Evolutionary conservation across 1,140 invertebrate genomes (phyloP), one percentile per base, ranked within the genome.

Genomic region (Carposina sasakii): DNA sequence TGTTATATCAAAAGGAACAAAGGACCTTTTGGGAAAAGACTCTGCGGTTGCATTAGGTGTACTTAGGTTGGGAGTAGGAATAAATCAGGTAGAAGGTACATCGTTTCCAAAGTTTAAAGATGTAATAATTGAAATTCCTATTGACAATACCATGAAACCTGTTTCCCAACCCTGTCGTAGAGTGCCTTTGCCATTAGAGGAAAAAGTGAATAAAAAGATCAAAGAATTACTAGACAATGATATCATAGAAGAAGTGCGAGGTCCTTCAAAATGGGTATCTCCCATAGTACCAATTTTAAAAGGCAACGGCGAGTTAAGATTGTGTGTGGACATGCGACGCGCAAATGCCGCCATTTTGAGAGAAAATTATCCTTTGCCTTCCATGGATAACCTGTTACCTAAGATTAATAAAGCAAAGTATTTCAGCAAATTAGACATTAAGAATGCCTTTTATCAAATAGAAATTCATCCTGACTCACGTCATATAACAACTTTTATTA

Each of bases 281-380:
- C 63, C 67, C 8, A 57, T 68, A n/a, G 57, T 63, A 1, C 51
- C 52, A 21, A 47, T 63, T 1, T n/a, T 54, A 6, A 68, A 66
- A 28, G 9, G 46, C 22, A 44, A 55, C 12, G 57, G 54, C 8
- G 60, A 71, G 36, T 24, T 68, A 1, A 39, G 67, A 5, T 48
- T 76, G 17, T 70, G 66, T 40, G 30, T 73, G 0, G 62, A 75
- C 40, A 67, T 77, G 63, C 37, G 74, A 6, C 10, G 50, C 34
- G 68, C 62, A 3, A 77, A 76, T 51, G 40, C 66, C 52, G 71
- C 69, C 3, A 63, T 75, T 10, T 2, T 30, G 44, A 33, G 62
- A 28, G 54, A 66, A 52, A 53, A 70, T 20, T 58, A 63, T 28
- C 36, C 63, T 30, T 26, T 66, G 8, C 63, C 66, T 20, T 63